These are phyloP conservation scores for Catharus bicknelli DNA, from an alignment of 2,113 vertebrate species.

Conservation along the genomic window DNA sequence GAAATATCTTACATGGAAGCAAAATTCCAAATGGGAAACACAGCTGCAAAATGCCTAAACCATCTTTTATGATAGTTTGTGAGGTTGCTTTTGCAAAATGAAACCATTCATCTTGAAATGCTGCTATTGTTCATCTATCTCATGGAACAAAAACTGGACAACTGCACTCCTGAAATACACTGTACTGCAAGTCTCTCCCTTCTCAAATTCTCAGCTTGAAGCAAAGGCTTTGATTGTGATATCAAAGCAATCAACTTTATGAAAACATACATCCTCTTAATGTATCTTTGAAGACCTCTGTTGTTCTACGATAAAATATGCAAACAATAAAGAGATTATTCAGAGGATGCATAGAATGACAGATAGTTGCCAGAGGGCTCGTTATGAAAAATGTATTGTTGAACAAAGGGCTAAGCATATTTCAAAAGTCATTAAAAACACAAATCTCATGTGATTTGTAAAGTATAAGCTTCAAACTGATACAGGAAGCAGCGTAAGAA, in stretches of 20 bases:
- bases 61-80: neutral
- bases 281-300: constrained; percentile 86
- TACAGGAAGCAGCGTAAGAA: constrained; percentile 9
- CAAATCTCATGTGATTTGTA: constrained; percentile 70
- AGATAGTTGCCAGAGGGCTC: constrained; percentile 86
- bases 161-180: constrained; percentile 20
- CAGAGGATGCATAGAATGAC: constrained; percentile 78
- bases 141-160: constrained; percentile 33
- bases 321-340: constrained; percentile 84
- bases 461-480: constrained; percentile 60
- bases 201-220: constrained; percentile 70
- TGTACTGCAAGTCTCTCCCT: constrained; percentile 17
- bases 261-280: constrained; percentile 88
- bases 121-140: neutral
- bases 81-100: neutral
- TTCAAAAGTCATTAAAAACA: constrained; percentile 86
- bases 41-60: neutral
- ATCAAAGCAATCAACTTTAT: constrained; percentile 89
- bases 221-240: constrained; percentile 79
- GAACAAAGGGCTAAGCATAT: constrained; percentile 87
- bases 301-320: constrained; percentile 86
- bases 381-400: constrained; percentile 85
- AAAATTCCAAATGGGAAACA: constrained; percentile 3
- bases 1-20: neutral
- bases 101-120: neutral